A percentile compares a stretch with the other conserved stretches of the same genome.
phyloP scores from a whole-genome alignment of 2,113 vertebrate genomes.

The Ptilorrhoa leucosticta region DNA sequence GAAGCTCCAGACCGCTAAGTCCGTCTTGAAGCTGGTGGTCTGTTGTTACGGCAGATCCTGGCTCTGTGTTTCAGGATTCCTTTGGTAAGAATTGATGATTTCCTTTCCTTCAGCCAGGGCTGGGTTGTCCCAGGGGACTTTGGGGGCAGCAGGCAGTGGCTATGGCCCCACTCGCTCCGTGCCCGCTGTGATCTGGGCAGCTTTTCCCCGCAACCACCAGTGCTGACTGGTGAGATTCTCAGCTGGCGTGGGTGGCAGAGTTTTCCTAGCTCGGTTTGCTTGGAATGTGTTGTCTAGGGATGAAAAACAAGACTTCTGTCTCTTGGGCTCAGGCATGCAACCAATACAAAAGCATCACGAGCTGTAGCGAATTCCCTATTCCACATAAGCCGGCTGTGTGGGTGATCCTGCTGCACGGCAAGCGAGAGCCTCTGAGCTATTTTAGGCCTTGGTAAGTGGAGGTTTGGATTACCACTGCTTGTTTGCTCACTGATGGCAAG shows the following conservation, averaged over 20 bases:
- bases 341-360: fast-evolving
- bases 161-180: fast-evolving
- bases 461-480: not conserved
- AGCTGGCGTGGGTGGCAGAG: not conserved
- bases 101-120: not conserved
- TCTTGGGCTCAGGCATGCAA: not conserved
- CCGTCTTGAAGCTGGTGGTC: not conserved
- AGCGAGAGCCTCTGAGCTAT: not conserved
- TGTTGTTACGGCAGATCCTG: not conserved
- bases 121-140: not conserved
- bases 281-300: not conserved
- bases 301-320: not conserved
- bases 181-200: not conserved
- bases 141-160: not conserved
- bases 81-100: not conserved
- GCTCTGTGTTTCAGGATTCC: not conserved
- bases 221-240: not conserved
- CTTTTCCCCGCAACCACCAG: not conserved
- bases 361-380: not conserved
- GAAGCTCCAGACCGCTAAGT: not conserved
- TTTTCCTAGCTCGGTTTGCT: not conserved
- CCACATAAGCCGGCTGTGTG: not conserved
- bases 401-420: not conserved
- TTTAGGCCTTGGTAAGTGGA: not conserved
- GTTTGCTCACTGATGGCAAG: not conserved